Evolutionary conservation across 2,797 vertebrate species (phyloP).

Genomic region (Thaleichthys pacificus): DNA sequence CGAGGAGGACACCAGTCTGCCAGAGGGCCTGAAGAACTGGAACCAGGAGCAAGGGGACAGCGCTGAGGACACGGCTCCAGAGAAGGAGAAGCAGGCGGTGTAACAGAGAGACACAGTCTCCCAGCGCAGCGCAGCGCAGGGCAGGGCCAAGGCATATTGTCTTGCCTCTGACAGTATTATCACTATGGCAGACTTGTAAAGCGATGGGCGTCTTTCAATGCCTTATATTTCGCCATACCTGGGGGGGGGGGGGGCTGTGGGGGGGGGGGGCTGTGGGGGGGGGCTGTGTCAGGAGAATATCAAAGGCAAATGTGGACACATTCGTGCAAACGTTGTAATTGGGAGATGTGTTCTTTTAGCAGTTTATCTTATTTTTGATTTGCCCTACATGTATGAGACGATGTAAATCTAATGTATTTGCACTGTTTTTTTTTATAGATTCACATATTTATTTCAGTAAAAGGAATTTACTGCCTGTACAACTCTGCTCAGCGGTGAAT

Average conservation of each 20-base stretch:
- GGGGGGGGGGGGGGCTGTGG: neutral
- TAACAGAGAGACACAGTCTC: neutral
- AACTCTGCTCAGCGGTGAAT: slow-evolving; percentile 1
- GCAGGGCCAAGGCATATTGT: neutral
- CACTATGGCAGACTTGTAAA: neutral
- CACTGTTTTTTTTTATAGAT: slow-evolving; percentile 13
- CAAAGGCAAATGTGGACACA: neutral
- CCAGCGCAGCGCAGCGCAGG: neutral
- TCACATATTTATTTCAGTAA: slow-evolving; percentile 38
- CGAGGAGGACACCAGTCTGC: slow-evolving; percentile 79
- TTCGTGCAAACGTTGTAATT: neutral
- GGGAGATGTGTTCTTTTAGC: neutral
- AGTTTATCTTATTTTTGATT: neutral
- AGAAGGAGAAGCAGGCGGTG: slow-evolving; percentile 44
- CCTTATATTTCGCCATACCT: neutral
- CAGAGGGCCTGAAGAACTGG: slow-evolving; percentile 77
- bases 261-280: no score
- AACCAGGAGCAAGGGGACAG: slow-evolving; percentile 57
- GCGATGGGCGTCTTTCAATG: neutral
- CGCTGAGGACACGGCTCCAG: slow-evolving; percentile 27
- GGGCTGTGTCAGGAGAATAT: neutral
- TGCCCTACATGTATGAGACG: neutral
- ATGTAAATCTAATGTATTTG: neutral
- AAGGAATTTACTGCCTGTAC: neutral
- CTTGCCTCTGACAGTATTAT: neutral